Base-by-base conservation (phyloP, 1,140 invertebrate species). In the Aphelinus certus region DNA sequence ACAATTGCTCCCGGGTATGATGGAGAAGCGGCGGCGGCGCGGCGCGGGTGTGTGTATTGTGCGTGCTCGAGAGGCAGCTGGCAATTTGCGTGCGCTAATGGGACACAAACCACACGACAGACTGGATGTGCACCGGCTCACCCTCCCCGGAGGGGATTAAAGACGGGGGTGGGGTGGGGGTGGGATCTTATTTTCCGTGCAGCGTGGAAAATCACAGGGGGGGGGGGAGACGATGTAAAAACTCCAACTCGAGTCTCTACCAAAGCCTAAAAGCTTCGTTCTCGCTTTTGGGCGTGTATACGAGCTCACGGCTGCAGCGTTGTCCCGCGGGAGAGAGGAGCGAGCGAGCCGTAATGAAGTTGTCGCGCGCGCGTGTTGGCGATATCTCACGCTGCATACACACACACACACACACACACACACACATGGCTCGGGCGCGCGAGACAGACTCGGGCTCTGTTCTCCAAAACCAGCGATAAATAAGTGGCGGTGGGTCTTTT, bases 321-420 rank as follows among this genome's bases (percentile, higher is more conserved):
- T 26, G 26, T 26, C 26, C 26, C 26, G 26, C 26, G 58, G 3
- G 42, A 2, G 66, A 45, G 46, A 26, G 61, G 68, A 47, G 64
- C 48, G 7, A 57, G 48, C 55, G 51, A 69, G 75, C 63, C 62
- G 71, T 79, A 81, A 82, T 80, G 80, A 82, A 81, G 78, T 81
- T 80, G 80, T 82, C 78, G 79, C 76, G 71, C 75, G 68, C 78
- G 76, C 77, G 76, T 79, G 81, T 78, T 79, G 70, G 77, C 77
- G 77, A 82, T 82, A 82, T 82, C 76, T 81, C 78, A 78, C 48
- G 75, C 58, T 9, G 5, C 42, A 62, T 5, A 49, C 60, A 26
- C 60, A n/a, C 9, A 61, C 3, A 5, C 3, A 61, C 2, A 49
- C 60, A 26, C 60, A n/a, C 9, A 61, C 3, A 5, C 3, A 61